Evolutionary conservation across 2,888 invertebrate species (phyloP), one percentile per base, ranked within the genome.

Genomic region (Diogma glabrata): DNA sequence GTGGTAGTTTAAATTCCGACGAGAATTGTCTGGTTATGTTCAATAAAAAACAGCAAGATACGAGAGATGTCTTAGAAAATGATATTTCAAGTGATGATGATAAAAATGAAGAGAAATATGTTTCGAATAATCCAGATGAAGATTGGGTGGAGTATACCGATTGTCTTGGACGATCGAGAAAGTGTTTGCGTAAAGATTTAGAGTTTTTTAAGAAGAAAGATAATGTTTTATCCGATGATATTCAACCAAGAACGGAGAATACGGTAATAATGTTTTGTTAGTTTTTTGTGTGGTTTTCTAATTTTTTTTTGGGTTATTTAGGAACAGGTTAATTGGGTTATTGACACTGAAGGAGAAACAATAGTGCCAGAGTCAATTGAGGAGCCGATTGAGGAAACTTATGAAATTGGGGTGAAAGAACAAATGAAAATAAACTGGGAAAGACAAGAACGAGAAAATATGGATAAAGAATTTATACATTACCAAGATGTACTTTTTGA

Each of bases 401-500:
- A 17, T 2, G 22, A 22, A 22, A 63, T 67, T 47, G 77, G 76
- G 64, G 76, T 75, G 61, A 72, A 78, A 60, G 81, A 86, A 61
- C 78, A 84, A 53, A 77, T 89, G 70, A 77, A 90, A 46, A 74
- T 81, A 57, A 85, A 89, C 64, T 95, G 94, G 94, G 90, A 93
- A 61, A 74, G 84, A 56, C 87, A 92, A 61, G 89, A 87, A 62
- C 76, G 74, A 47, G 81, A 84, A 61, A 71, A 89, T 49, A 65
- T 79, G 0, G 75, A 81, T 4, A 85, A 90, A 67, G 72, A 79
- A 53, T 76, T 86, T 68, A 77, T 91, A 49, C 94, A 95, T 71
- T 96, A 96, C 64, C 88, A 93, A 69, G 92, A 95, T 72, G 76
- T 96, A 49, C 75, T 89, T 52, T 92, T 86, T 68, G 87, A 91